These are phyloP conservation scores for Phylloscopus trochilus DNA, from an alignment of 2,113 vertebrate genomes.

Conservation along the genomic window DNA sequence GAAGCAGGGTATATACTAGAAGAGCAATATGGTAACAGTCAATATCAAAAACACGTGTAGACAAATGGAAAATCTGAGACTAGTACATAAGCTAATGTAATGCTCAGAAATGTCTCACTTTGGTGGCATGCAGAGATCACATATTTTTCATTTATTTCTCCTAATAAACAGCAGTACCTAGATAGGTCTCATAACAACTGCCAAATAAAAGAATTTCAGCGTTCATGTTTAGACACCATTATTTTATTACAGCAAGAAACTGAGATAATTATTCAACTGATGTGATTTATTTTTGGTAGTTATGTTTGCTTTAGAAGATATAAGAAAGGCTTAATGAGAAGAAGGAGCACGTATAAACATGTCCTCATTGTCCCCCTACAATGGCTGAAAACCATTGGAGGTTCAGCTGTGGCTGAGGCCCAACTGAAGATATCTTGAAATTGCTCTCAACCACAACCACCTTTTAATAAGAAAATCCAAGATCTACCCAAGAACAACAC, in stretches of 20 bases:
- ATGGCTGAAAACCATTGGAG: neutral
- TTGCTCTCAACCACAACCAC: neutral
- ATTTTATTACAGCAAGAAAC: conserved; percentile 34
- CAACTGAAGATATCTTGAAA: neutral
- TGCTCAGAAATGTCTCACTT: neutral
- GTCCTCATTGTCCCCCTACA: neutral
- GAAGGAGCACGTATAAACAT: neutral
- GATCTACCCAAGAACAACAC: neutral
- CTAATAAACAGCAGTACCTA: neutral
- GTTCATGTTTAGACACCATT: neutral
- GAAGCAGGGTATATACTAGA: neutral
- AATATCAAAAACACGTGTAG: neutral
- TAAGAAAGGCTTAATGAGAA: neutral
- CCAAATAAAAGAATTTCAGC: neutral
- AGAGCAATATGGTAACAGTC: neutral
- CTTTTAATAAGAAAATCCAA: neutral
- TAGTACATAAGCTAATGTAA: neutral
- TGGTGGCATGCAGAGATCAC: neutral
- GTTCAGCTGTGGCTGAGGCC: neutral
- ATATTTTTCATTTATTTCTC: neutral
- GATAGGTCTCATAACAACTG: neutral
- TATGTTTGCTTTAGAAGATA: neutral
- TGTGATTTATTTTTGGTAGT: neutral
- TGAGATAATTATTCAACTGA: neutral
- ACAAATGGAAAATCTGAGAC: neutral